phyloP scores from a whole-genome alignment of 2,797 vertebrate species.

The Scarus forsteni region DNA sequence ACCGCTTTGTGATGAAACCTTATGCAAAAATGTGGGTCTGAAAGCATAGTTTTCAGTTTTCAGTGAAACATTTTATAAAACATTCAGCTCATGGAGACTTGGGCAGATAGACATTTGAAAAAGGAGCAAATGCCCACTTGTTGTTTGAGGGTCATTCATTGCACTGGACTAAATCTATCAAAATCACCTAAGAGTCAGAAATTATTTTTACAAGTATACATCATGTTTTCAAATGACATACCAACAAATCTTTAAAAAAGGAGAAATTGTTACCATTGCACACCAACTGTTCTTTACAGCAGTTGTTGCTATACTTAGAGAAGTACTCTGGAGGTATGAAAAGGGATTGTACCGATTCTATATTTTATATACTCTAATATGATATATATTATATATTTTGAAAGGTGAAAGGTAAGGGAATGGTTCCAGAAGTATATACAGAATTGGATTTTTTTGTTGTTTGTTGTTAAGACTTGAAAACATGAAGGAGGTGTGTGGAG shows the following conservation, averaged over 20 bases:
- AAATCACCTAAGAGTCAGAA: constrained; percentile 81
- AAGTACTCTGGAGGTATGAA: constrained; percentile 84
- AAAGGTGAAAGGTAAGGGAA: constrained; percentile 86
- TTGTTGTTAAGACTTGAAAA: constrained; percentile 83
- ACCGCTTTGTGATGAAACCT: constrained; percentile 90
- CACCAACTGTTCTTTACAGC: constrained; percentile 81
- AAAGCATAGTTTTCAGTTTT: constrained; percentile 86
- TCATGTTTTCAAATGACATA: constrained; percentile 85
- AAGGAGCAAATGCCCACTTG: constrained; percentile 76
- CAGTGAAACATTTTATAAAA: constrained; percentile 80
- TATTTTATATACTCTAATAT: constrained; percentile 89
- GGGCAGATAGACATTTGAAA: constrained; percentile 75
- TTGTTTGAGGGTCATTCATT: constrained; percentile 87
- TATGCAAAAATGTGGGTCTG: constrained; percentile 91
- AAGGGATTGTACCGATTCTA: constrained; percentile 87
- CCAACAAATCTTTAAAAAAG: constrained; percentile 82
- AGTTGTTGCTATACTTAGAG: constrained; percentile 85
- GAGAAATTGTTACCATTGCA: constrained; percentile 79
- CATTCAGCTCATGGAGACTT: constrained; percentile 81
- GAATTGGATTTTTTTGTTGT: constrained; percentile 81
- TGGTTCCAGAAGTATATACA: constrained; percentile 82
- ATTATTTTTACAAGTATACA: constrained; percentile 82
- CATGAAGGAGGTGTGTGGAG: constrained; percentile 81
- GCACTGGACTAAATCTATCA: constrained; percentile 84
- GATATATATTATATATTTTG: constrained; percentile 90